These are phyloP conservation scores for Nestor notabilis DNA, from an alignment of 2,113 vertebrate genomes.

Conservation along the genomic window DNA sequence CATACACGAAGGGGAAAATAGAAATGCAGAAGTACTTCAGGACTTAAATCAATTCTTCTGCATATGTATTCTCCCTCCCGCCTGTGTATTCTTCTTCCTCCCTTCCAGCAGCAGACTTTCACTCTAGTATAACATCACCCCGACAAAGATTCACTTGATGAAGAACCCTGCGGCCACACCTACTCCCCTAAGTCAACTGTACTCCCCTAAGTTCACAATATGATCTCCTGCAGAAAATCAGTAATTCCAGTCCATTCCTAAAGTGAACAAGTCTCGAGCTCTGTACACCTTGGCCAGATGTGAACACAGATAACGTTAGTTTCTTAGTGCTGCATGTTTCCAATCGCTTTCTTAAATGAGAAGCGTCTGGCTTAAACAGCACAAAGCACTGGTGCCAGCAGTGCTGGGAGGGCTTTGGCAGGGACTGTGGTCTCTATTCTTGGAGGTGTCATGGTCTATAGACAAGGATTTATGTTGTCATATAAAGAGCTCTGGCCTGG, in stretches of 20 bases:
- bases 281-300: neutral
- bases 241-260: neutral
- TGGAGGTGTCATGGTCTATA: neutral
- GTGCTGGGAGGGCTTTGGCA: neutral
- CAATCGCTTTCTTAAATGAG: slow-evolving; percentile 15
- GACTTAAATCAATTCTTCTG: neutral
- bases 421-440: neutral
- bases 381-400: neutral
- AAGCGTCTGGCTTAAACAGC: slow-evolving; percentile 23
- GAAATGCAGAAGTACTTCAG: neutral
- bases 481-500: neutral
- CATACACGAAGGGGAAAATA: neutral
- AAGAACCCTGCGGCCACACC: neutral
- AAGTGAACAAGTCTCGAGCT: neutral
- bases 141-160: neutral
- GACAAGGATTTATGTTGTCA: neutral
- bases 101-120: neutral
- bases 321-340: neutral
- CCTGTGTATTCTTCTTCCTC: neutral
- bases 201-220: neutral
- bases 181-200: neutral
- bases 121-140: neutral
- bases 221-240: neutral
- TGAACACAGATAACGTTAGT: neutral
- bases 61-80: neutral